Conservation (phyloP, 2,113 vertebrate genomes). For the Desmodus rotundus region DNA sequence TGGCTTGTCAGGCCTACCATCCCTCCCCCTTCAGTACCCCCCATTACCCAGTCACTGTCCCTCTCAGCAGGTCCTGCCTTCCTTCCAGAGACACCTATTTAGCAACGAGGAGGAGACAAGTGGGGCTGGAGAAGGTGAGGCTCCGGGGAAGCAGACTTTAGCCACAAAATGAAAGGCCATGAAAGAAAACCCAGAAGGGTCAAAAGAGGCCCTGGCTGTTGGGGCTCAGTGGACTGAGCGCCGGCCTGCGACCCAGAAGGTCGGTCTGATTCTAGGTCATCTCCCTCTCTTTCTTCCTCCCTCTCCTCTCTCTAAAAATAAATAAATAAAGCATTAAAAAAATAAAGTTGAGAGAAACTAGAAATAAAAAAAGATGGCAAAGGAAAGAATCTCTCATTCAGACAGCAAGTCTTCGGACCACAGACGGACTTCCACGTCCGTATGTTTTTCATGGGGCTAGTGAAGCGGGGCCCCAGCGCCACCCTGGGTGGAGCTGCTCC, state of each 20-base stretch:
- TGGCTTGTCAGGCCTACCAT: background rate
- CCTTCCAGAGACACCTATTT: background rate
- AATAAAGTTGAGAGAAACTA: too few species aligned
- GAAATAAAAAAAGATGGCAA: too few species aligned
- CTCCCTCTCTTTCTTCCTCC: too few species aligned
- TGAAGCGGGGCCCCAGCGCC: background rate
- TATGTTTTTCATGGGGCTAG: accelerated
- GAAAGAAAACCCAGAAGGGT: background rate
- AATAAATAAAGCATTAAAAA: too few species aligned
- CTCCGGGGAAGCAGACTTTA: background rate
- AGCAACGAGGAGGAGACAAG: background rate
- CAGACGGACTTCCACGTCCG: accelerated
- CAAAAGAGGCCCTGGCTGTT: background rate
- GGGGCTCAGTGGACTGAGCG: too few species aligned
- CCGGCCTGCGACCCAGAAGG: too few species aligned
- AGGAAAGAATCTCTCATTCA: background rate
- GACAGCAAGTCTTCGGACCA: background rate
- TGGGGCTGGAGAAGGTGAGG: too few species aligned
- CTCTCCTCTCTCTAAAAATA: too few species aligned
- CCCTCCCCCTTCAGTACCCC: background rate
- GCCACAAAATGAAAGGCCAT: background rate
- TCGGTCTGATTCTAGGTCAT: too few species aligned
- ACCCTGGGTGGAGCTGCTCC: background rate
- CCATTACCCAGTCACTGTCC: background rate
- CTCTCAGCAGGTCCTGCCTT: background rate